Percentiles rank a stretch among this genome's conserved stretches.
Evolutionary conservation across 2,113 vertebrate genomes (phyloP).

Genomic region (Oreotrochilus melanogaster): DNA sequence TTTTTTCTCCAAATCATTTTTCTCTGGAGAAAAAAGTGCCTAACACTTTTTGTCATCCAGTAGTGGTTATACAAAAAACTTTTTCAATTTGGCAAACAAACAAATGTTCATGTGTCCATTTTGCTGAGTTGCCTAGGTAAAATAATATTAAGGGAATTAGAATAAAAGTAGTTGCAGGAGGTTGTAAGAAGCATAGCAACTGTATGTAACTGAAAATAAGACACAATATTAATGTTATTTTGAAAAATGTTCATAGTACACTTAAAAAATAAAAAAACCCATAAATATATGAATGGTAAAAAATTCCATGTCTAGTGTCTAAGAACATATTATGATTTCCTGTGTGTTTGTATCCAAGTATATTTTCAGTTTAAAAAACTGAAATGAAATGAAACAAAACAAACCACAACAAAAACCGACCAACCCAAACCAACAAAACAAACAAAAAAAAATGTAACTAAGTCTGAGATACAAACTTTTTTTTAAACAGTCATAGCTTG

Average conservation of each 20-base stretch:
- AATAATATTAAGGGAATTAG: not conserved
- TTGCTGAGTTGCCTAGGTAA: not conserved
- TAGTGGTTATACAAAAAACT: not conserved
- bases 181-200: not conserved
- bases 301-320: not conserved
- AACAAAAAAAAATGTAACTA: not conserved
- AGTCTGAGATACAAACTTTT: not conserved
- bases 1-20: not conserved
- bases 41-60: not conserved
- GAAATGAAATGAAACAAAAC: no score
- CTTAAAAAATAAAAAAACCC: accelerated
- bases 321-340: not conserved
- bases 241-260: not conserved
- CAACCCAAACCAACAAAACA: no score
- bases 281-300: not conserved
- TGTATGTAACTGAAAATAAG: not conserved
- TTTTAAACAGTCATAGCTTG: not conserved
- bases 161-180: not conserved
- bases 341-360: not conserved
- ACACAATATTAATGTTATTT: not conserved
- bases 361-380: not conserved
- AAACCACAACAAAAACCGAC: no score
- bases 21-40: not conserved
- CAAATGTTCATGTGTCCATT: not conserved
- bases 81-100: not conserved